Conservation (phyloP, 2,113 vertebrate species). For the Thoracochromis brauschi region DNA sequence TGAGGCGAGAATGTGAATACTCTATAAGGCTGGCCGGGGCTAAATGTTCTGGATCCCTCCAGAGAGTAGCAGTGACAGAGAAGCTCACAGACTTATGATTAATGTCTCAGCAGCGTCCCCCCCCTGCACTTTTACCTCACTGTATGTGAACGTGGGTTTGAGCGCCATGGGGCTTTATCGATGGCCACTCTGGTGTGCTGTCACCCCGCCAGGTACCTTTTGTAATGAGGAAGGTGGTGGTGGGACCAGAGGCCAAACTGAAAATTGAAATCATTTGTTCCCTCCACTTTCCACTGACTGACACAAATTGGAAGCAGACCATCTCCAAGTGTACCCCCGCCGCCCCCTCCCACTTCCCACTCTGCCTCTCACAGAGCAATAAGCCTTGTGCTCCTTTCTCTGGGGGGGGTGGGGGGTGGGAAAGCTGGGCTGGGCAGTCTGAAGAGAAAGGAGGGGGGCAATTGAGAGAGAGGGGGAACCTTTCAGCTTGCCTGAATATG, state of each 20-base stretch:
- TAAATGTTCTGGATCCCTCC: background rate
- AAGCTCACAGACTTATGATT: constrained; percentile 34
- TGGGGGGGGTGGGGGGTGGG: constrained; percentile 45
- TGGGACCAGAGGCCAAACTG: constrained; percentile 43
- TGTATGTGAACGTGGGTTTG: background rate
- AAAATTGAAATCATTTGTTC: constrained; percentile 67
- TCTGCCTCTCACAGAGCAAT: constrained; percentile 48
- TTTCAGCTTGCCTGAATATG: constrained; percentile 79
- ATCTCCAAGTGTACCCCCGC: constrained; percentile 29
- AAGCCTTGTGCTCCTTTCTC: constrained; percentile 49
- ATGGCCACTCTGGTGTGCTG: constrained; percentile 5
- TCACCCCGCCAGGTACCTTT: constrained; percentile 32
- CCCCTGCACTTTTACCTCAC: background rate
- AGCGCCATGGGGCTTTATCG: background rate
- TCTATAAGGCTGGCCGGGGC: constrained; percentile 22
- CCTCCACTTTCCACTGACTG: constrained; percentile 54
- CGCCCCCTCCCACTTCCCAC: background rate
- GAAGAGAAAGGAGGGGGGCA: constrained; percentile 47
- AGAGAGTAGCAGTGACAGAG: background rate
- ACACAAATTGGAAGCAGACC: constrained; percentile 74
- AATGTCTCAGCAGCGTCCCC: constrained; percentile 11
- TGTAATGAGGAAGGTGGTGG: constrained; percentile 27
- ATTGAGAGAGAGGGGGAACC: constrained; percentile 64
- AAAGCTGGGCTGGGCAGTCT: constrained; percentile 43
- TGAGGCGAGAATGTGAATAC: constrained; percentile 73